Percentiles rank a stretch among this genome's conserved stretches.
phyloP scores from a whole-genome alignment of 2,888 invertebrate genomes.

The Sminthurides aquaticus region DNA sequence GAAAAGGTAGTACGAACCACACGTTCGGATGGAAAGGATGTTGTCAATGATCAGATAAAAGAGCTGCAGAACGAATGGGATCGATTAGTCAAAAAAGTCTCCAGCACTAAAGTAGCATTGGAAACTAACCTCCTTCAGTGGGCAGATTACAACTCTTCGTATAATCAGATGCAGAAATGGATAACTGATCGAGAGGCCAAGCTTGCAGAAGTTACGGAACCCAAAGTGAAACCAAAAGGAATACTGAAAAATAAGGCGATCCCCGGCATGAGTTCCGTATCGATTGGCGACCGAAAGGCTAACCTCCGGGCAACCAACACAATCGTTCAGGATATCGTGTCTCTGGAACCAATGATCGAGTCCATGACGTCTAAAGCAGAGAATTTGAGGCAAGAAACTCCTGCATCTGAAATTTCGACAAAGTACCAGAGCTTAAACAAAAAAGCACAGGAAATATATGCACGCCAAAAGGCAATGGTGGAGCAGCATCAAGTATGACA shows the following conservation, averaged over 20 bases:
- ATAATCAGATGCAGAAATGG: constrained; percentile 87
- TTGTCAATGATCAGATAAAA: constrained; percentile 76
- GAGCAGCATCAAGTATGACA: constrained; percentile 59
- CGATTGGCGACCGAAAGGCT: constrained; percentile 78
- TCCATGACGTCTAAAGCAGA: constrained; percentile 89
- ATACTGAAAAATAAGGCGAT: constrained; percentile 59
- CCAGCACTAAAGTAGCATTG: constrained; percentile 79
- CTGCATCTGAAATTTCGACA: constrained; percentile 81
- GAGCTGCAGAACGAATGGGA: constrained; percentile 90
- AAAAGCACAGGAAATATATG: constrained; percentile 81
- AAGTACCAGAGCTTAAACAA: constrained; percentile 85
- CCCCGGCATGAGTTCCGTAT: constrained; percentile 66
- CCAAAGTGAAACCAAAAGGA: constrained; percentile 52
- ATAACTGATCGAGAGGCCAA: constrained; percentile 87
- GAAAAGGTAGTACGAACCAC: constrained; percentile 83
- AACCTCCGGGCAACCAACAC: constrained; percentile 84
- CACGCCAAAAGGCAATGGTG: constrained; percentile 79
- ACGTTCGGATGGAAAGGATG: constrained; percentile 78
- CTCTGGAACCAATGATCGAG: constrained; percentile 94
- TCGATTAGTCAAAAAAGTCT: constrained; percentile 79
- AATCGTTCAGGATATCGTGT: constrained; percentile 91
- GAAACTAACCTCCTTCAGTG: constrained; percentile 87
- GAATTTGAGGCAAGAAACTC: constrained; percentile 80
- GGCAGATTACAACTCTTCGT: constrained; percentile 92
- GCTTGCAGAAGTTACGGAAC: constrained; percentile 77